Base-by-base conservation (phyloP, 2,888 invertebrate genomes). In the Pachydiplax longipennis region DNA sequence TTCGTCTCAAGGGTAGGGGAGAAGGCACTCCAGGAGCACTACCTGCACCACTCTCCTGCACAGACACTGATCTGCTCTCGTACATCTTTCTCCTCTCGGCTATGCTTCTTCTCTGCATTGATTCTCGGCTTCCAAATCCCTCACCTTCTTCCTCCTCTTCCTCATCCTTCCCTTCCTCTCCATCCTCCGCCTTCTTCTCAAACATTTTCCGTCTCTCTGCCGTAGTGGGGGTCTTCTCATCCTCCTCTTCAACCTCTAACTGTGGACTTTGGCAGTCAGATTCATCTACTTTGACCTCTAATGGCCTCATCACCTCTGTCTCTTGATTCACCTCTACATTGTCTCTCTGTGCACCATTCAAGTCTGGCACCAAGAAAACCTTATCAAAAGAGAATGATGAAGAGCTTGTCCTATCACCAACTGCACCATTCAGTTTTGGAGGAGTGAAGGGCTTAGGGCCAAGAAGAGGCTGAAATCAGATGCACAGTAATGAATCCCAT, bases 401-500 rank as follows among this genome's bases (percentile, higher is more conserved):
- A 37, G 91, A 87, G 35, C 87, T 37, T 35, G 61, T 61, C 87
- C 87, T 91, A 61, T 65, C 91, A 65, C 91, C 91, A 81, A 90
- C 81, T 65, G 91, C 91, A 44, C 87, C 91, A 44, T 91, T 92
- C 44, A 93, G 92, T 91, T 93, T 93, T 8, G 97, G 96, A 80
- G 97, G 96, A 13, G 97, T 97, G 94, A 98, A 98, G 44, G 97
- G 97, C 93, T 97, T 98, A 73, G 98, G 98, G 3, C 98, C 98
- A 83, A 98, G 95, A 40, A 97, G 96, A 81, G 97, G 97, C 98
- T 98, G 94, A 87, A 93, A 93, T 92, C 93, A 92, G 91, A 92
- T 65, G 61, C 37, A 91, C 91, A 91, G 91, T 44, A 65, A 31
- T 91, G 83, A 91, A 82, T 80, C 91, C 82, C 53, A 53, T 18